These are phyloP conservation scores for Neodiprion fabricii DNA, from an alignment of 1,140 invertebrate genomes.

Conservation along the genomic window DNA sequence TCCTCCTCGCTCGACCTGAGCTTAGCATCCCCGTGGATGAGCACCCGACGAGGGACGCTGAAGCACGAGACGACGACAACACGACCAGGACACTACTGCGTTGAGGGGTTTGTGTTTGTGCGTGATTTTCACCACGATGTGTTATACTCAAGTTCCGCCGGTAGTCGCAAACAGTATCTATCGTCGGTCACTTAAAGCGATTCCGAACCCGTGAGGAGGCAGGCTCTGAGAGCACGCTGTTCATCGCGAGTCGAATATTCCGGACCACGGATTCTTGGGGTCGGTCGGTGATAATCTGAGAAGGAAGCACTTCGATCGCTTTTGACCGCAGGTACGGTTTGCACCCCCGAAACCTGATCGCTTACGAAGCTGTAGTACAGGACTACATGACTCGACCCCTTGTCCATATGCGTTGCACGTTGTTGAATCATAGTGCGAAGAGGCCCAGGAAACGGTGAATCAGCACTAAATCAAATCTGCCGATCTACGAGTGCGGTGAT, in stretches of 20 bases:
- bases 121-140: too few relatives aligned
- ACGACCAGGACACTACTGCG: too few relatives aligned
- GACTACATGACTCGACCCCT: background rate
- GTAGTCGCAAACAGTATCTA: background rate
- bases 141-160: background rate
- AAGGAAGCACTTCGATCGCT: background rate
- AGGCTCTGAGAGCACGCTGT: background rate
- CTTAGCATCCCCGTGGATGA: conserved; percentile 32
- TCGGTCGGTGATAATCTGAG: background rate
- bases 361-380: background rate
- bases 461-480: too few relatives aligned
- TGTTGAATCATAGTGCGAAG: too few relatives aligned
- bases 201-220: background rate
- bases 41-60: background rate
- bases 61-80: too few relatives aligned
- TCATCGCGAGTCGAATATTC: background rate
- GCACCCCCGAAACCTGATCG: conserved; percentile 10
- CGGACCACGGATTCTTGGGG: background rate
- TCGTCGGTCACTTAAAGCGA: background rate
- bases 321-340: background rate
- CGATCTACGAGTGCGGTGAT: too few relatives aligned
- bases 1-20: conserved; percentile 40
- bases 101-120: too few relatives aligned
- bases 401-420: too few relatives aligned
- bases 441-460: too few relatives aligned